phyloP scores from a whole-genome alignment of 2,888 invertebrate genomes.

The Elegia similella region DNA sequence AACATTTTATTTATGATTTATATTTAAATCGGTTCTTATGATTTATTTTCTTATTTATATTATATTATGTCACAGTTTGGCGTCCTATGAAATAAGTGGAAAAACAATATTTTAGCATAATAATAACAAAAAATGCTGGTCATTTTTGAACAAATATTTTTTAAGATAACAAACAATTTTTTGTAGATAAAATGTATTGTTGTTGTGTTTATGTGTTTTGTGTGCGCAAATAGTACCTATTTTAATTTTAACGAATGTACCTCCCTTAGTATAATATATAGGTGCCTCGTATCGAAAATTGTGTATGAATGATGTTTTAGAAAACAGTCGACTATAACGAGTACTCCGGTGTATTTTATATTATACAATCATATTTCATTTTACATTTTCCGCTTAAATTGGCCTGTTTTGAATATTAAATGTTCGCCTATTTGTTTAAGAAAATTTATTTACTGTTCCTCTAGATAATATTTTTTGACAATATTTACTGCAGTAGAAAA shows the following conservation, averaged over 20 bases:
- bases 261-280: background rate
- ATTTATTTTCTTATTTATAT: background rate
- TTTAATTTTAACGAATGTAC: background rate
- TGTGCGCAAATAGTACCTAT: background rate
- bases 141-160: constrained; percentile 33
- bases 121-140: constrained; percentile 42
- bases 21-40: no score
- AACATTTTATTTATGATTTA: no score
- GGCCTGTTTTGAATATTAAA: no score
- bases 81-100: background rate
- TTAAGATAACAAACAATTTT: constrained; percentile 8
- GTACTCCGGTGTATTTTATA: no score
- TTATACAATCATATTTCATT: no score
- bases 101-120: constrained; percentile 2
- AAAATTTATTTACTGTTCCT: no score
- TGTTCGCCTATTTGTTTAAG: no score
- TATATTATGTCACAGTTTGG: background rate
- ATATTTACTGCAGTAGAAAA: no score
- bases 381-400: no score
- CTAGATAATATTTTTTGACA: no score
- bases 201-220: constrained; percentile 8
- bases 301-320: background rate
- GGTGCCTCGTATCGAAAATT: background rate
- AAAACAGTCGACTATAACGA: no score
- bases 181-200: constrained; percentile 15